Conservation (phyloP, 2,888 invertebrate species). For the Xanthorhoe designata region DNA sequence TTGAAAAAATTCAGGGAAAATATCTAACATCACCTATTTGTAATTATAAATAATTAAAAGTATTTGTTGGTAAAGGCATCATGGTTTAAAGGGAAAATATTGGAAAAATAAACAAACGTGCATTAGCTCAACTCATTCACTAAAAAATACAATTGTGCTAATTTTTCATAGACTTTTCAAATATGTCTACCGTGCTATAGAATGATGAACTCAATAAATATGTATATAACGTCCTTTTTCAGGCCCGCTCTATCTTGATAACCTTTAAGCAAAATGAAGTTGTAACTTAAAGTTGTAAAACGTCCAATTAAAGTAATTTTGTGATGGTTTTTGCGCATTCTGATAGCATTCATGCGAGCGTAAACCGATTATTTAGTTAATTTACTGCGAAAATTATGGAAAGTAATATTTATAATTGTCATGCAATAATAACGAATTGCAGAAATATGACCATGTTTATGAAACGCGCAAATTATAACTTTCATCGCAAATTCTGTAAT, state of each 20-base stretch:
- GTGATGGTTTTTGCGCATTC: slow-evolving; percentile 32
- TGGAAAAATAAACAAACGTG: too few species aligned
- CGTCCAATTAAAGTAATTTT: slow-evolving; percentile 39
- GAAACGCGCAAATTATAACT: slow-evolving; percentile 18
- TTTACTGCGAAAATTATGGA: slow-evolving; percentile 25
- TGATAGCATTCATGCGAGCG: slow-evolving; percentile 36
- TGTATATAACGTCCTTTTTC: not conserved
- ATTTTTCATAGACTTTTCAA: too few species aligned
- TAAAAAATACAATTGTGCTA: too few species aligned
- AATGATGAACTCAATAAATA: too few species aligned
- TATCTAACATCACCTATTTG: too few species aligned
- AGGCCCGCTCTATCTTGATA: slow-evolving; percentile 26
- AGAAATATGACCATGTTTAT: slow-evolving; percentile 21
- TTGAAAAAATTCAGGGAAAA: too few species aligned
- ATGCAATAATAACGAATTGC: slow-evolving; percentile 21
- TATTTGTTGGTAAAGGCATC: too few species aligned
- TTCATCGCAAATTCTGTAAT: not conserved
- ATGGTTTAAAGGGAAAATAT: too few species aligned
- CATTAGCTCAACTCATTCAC: too few species aligned
- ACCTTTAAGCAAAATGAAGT: slow-evolving; percentile 37
- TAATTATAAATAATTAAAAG: too few species aligned
- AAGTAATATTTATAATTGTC: slow-evolving; percentile 26
- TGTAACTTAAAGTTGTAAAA: slow-evolving; percentile 29
- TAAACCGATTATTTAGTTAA: slow-evolving; percentile 30
- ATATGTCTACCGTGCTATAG: too few species aligned